Percentiles rank a stretch among this genome's conserved stretches.
phyloP scores from a whole-genome alignment of 2,113 vertebrate genomes.

The Laticauda colubrina region DNA sequence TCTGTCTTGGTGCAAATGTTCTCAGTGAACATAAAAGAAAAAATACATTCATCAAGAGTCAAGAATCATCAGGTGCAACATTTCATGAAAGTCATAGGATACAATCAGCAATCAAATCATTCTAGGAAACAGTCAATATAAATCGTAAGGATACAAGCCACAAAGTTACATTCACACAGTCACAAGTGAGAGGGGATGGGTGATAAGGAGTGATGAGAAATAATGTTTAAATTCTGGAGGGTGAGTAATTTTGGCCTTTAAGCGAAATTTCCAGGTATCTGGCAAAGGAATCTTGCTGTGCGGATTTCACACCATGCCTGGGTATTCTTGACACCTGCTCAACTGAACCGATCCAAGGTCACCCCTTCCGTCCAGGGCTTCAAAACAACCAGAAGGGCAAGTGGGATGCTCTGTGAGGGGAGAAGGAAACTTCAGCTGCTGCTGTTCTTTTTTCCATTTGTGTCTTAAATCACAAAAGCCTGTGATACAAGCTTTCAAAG shows the following conservation, averaged over 20 bases:
- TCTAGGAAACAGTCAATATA: too few relatives aligned
- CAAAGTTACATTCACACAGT: too few relatives aligned
- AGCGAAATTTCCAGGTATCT: too few relatives aligned
- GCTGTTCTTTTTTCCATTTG: too few relatives aligned
- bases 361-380: neutral
- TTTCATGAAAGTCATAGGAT: too few relatives aligned
- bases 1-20: too few relatives aligned
- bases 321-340: neutral
- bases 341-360: neutral
- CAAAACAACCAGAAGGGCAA: neutral
- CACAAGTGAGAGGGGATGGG: too few relatives aligned
- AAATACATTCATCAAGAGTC: too few relatives aligned
- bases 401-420: neutral
- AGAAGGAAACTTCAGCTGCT: too few relatives aligned
- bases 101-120: too few relatives aligned
- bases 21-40: too few relatives aligned
- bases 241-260: neutral
- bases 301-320: neutral
- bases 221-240: neutral
- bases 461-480: neutral
- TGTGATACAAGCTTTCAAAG: neutral
- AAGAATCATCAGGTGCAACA: too few relatives aligned
- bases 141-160: neutral
- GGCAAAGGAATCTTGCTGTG: neutral
- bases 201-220: neutral